Evolutionary conservation across 1,140 invertebrate genomes (phyloP), one percentile per base, ranked within the genome.

Genomic region (Drosophila ficusphila): DNA sequence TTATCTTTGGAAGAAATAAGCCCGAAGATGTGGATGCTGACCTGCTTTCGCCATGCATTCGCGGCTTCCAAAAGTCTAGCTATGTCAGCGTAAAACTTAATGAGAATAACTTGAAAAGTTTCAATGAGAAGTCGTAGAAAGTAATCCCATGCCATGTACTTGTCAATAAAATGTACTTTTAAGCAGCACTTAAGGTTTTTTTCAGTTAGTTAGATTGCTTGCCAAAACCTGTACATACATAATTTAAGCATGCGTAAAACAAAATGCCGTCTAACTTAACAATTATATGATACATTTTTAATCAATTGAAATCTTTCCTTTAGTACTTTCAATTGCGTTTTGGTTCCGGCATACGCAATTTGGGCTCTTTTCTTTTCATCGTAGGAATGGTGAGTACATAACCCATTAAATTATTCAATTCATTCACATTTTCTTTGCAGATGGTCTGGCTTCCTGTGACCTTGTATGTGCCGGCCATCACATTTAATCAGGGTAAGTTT

Each of bases 391-490:
- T 96, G 90, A 94, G 94, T 92, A 46, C 25, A 19, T 8, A 9
- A n/a, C 6, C 21, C 23, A 9, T 11, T 23, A 7, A 53, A 48
- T n/a, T 16, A 27, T 33, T 0, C 18, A 36, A 8, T 6, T 16
- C 41, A 16, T 9, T 46, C 6, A 4, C 5, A 19, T 21, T n/a
- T 36, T 2, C 9, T 6, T 1, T 29, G 6, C 18, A 69, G 65
- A 53, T 97, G 46, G 96, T 90, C 11, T 91, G 82, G 76, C 95
- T 49, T 93, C 95, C 47, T 93, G 94, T 61, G 95, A 96, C 92
- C 93, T 95, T 97, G 2, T 97, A 96, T 90, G 96, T 96, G 1
- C 97, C 97, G 14, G 96, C 96, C 6, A 92, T 97, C 70, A 96
- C 96, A 57, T 92, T 97, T 53, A 95, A 95, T 91, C 95, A 96